These are phyloP conservation scores for Pseudochromis fuscus DNA, from an alignment of 2,797 vertebrate genomes.

Conservation along the genomic window DNA sequence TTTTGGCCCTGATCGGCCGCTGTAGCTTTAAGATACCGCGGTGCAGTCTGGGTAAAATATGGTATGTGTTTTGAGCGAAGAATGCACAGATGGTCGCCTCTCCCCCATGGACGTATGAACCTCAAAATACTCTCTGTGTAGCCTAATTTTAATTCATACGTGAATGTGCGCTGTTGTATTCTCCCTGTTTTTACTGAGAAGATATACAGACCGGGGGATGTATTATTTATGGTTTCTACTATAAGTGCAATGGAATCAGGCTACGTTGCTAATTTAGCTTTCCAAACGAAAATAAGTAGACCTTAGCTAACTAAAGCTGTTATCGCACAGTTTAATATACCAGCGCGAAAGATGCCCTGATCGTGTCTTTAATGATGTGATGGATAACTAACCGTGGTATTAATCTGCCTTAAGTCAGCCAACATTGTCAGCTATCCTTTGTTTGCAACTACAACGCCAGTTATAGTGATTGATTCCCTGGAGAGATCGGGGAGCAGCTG, in stretches of 20 bases:
- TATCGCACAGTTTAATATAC: not conserved
- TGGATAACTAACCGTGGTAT: not conserved
- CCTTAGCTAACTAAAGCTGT: not conserved
- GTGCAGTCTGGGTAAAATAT: constrained; percentile 67
- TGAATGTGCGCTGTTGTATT: not conserved
- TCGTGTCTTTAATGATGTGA: not conserved
- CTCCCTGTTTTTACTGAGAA: not conserved
- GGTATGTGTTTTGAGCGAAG: constrained; percentile 63
- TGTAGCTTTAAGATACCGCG: constrained; percentile 56
- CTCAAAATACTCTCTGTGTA: constrained; percentile 5
- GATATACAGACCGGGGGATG: not conserved
- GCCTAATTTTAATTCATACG: not conserved
- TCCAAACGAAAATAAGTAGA: constrained; percentile 13
- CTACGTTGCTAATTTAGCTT: constrained; percentile 74
- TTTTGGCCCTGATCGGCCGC: constrained; percentile 48
- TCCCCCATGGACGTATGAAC: not conserved
- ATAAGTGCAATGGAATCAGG: constrained; percentile 24
- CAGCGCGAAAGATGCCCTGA: not conserved
- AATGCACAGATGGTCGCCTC: constrained; percentile 39
- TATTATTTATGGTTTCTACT: not conserved
- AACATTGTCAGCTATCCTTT: constrained; percentile 20
- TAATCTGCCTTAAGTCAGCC: not conserved
- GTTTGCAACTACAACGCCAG: constrained; percentile 34
- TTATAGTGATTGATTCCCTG: constrained; percentile 26
- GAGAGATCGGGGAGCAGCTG: not conserved